These are phyloP conservation scores for Paramormyrops hopkinsi DNA, from an alignment of 2,797 vertebrate species.

Conservation along the genomic window DNA sequence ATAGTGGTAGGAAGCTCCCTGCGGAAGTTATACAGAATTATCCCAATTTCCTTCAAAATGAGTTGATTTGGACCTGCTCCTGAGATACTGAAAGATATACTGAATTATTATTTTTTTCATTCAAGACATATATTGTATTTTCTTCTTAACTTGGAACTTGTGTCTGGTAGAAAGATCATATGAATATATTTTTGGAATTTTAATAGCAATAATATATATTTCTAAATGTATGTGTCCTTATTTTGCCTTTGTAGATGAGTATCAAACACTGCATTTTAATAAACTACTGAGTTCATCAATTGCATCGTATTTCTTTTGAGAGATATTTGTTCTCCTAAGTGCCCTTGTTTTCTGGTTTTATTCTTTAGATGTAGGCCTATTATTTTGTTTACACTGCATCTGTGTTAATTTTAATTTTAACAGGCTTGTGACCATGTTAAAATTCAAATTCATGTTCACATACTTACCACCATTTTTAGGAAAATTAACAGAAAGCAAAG, in stretches of 20 bases:
- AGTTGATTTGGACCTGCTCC: not conserved
- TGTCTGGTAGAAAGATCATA: not conserved
- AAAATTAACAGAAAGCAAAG: not conserved
- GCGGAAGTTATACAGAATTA: not conserved
- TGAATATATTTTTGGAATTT: not conserved
- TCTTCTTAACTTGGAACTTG: not conserved
- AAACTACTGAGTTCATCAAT: not conserved
- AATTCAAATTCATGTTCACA: not conserved
- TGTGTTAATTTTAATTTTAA: not conserved
- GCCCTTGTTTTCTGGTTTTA: not conserved
- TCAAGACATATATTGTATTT: not conserved
- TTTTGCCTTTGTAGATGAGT: not conserved
- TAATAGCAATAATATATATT: not conserved
- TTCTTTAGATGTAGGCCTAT: not conserved
- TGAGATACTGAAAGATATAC: not conserved
- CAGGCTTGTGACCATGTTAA: not conserved
- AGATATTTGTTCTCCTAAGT: not conserved
- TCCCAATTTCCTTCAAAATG: no score
- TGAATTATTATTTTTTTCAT: not conserved
- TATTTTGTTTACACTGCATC: not conserved
- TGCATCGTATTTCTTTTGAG: not conserved
- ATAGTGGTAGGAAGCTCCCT: not conserved
- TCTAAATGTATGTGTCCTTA: not conserved
- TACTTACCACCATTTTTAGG: slow-evolving; percentile 9
- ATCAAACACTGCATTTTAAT: not conserved